Conservation (phyloP, 2,113 vertebrate genomes). For the Zootoca vivipara region DNA sequence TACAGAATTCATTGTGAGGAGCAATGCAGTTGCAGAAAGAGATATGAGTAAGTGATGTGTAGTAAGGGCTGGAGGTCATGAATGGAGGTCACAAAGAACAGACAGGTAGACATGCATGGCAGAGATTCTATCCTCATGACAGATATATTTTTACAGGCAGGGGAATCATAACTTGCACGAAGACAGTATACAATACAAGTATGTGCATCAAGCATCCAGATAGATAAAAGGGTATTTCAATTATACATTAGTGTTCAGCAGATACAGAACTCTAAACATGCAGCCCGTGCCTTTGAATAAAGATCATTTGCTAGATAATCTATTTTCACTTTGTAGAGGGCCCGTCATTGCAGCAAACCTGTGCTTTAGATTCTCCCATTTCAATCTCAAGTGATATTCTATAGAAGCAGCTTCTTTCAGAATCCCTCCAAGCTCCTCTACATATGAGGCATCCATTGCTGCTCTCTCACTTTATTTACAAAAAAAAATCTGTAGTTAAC, state of each 20-base stretch:
- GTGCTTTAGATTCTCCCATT: constrained; percentile 66
- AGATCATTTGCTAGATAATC: constrained; percentile 36
- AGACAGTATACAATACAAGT: too few relatives aligned
- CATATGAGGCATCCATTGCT: constrained; percentile 20
- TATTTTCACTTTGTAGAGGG: constrained; percentile 60
- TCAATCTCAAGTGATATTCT: constrained; percentile 68
- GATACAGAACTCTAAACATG: neutral
- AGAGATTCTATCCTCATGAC: too few relatives aligned
- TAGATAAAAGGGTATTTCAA: neutral
- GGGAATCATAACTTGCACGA: too few relatives aligned
- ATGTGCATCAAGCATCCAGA: neutral
- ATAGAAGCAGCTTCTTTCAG: constrained; percentile 70
- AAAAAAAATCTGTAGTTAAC: constrained; percentile 37
- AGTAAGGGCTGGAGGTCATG: too few relatives aligned
- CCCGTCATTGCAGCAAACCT: constrained; percentile 66
- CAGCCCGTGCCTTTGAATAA: neutral
- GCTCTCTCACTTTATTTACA: constrained; percentile 49
- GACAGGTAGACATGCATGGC: too few relatives aligned
- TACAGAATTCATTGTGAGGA: too few relatives aligned
- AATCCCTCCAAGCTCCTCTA: constrained; percentile 62
- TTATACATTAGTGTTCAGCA: neutral
- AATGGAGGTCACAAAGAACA: too few relatives aligned
- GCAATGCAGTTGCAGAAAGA: too few relatives aligned
- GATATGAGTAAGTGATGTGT: too few relatives aligned
- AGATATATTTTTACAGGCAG: too few relatives aligned